A percentile compares a stretch with the other conserved stretches of the same genome.
Conservation (phyloP, 2,113 vertebrate genomes). For the Corvus moneduloides region DNA sequence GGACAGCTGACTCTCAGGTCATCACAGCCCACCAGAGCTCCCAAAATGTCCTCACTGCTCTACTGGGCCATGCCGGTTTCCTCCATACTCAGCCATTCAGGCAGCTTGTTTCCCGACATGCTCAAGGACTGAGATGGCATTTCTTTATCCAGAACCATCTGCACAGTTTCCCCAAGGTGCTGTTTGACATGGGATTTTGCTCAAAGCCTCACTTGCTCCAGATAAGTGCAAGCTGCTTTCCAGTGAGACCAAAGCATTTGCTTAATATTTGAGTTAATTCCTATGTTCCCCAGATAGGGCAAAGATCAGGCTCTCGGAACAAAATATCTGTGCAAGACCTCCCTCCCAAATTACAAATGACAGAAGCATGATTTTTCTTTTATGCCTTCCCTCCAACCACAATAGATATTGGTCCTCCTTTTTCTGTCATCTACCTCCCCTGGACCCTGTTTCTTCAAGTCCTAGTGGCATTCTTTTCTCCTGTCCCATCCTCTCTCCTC, state of each 20-base stretch:
- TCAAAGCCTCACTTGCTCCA: background rate
- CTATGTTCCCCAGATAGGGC: background rate
- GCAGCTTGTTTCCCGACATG: background rate
- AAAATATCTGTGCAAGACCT: background rate
- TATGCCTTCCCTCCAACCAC: background rate
- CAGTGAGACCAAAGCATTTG: background rate
- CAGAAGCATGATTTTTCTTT: background rate
- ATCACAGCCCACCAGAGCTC: background rate
- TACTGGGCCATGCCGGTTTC: background rate
- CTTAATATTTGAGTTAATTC: background rate
- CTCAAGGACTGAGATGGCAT: background rate
- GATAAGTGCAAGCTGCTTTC: background rate
- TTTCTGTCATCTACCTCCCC: background rate
- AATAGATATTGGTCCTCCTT: background rate
- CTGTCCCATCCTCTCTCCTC: background rate
- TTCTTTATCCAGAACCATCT: background rate
- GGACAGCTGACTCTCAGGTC: background rate
- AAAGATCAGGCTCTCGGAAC: background rate
- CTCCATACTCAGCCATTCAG: background rate
- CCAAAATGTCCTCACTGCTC: background rate
- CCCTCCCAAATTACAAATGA: background rate
- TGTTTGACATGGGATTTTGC: background rate
- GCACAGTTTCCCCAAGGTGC: background rate
- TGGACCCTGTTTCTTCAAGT: background rate
- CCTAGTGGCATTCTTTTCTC: background rate